These are phyloP conservation scores for Sminthopsis crassicaudata DNA, from an alignment of 2,113 vertebrate genomes.

Conservation along the genomic window DNA sequence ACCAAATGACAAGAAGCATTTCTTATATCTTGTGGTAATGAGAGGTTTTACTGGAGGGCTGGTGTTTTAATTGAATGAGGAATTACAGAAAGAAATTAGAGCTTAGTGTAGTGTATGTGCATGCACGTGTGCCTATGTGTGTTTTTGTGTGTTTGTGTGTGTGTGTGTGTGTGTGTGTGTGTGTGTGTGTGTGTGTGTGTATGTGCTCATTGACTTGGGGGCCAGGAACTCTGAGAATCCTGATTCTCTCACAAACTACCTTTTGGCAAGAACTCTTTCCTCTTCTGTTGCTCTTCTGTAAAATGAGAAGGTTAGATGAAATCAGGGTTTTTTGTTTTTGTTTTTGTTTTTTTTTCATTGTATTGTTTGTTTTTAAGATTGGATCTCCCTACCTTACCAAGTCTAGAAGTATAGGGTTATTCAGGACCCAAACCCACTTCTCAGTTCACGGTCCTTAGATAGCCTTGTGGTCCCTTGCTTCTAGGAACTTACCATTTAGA, in stretches of 20 bases:
- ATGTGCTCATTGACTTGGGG: background rate
- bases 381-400: background rate
- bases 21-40: constrained; percentile 17
- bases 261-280: background rate
- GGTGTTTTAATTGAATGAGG: constrained; percentile 27
- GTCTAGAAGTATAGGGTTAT: background rate
- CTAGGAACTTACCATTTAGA: background rate
- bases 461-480: background rate
- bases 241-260: background rate
- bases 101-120: background rate
- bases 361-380: background rate
- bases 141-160: background rate
- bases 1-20: constrained; percentile 47
- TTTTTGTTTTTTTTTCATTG: background rate
- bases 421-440: background rate
- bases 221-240: background rate
- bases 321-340: background rate
- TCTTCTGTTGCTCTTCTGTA: background rate
- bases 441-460: background rate
- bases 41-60: constrained; percentile 36
- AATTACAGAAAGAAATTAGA: constrained; percentile 1
- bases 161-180: too few relatives aligned
- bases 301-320: background rate
- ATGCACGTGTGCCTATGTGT: background rate
- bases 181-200: too few relatives aligned